Evolutionary conservation across 2,797 vertebrate species (phyloP), one percentile per base, ranked within the genome.

Genomic region (Margarornis squamiger): DNA sequence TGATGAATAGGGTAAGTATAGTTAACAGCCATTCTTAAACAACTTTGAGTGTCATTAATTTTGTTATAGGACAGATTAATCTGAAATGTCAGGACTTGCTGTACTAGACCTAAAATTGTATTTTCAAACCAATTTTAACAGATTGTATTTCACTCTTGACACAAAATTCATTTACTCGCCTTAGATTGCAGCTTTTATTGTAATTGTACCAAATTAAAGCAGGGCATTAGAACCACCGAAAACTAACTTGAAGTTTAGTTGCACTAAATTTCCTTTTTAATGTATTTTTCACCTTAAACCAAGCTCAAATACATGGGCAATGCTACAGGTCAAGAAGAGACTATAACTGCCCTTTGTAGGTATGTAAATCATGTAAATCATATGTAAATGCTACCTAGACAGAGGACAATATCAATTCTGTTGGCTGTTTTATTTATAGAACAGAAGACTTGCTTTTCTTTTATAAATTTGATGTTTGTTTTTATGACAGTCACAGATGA

Each of bases 131-230:
- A 97, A 96, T 97, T 97, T 97, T 97, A 97, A 96, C 96, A 96
- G 97, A 97, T 97, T 97, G 97, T 97, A 97, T 97, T 97, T 97
- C 97, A 97, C 97, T 97, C 96, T 96, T 97, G 96, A 97, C 96
- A 97, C 96, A 97, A 97, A 97, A 97, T 96, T 97, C 95, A 97
- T 97, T 97, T 97, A 71, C 86, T 92, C 0, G 61, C 93, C 91
- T 94, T 81, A 87, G 96, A 97, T 96, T 97, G 97, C 73, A 22
- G 93, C 84, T 96, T 96, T 97, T 96, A 97, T 94, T 96, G 92
- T 94, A 97, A 97, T 96, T 96, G 96, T 83, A 94, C 45, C 93
- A 95, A 97, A 97, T 96, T 97, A 96, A 96, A 94, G 76, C 83
- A 71, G 79, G 81, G 62, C 74, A 76, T 93, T 91, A 52, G 85